Conservation (phyloP, 2,797 vertebrate species). For the Bradypodion ventrale region DNA sequence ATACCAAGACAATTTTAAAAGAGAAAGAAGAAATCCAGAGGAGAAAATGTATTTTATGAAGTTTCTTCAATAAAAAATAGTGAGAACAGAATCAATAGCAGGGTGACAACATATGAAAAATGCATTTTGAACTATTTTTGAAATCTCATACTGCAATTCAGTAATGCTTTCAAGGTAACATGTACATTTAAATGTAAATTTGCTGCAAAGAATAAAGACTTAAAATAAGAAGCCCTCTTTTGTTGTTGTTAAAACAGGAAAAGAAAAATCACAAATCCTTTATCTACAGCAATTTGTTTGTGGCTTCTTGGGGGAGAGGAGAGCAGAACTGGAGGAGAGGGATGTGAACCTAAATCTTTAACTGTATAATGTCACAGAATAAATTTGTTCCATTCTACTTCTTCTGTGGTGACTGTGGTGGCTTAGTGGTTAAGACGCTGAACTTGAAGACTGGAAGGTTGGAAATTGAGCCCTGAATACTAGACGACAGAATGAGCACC, state of each 20-base stretch:
- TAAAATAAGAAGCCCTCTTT: neutral
- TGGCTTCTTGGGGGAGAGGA: slow-evolving; percentile 7
- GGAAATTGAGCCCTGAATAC: no score
- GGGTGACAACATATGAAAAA: slow-evolving; percentile 77
- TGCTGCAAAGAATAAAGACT: slow-evolving; percentile 51
- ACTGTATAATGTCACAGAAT: slow-evolving; percentile 7
- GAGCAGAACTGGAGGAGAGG: slow-evolving; percentile 12
- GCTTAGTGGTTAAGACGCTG: no score
- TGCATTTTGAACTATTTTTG: slow-evolving; percentile 70
- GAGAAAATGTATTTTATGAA: slow-evolving; percentile 62
- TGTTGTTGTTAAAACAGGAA: neutral
- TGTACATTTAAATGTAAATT: slow-evolving; percentile 71
- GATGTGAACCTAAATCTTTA: neutral
- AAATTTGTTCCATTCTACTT: neutral
- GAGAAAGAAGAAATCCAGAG: slow-evolving; percentile 50
- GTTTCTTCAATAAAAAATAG: slow-evolving; percentile 74
- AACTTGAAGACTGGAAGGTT: no score
- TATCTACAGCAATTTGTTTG: slow-evolving; percentile 41
- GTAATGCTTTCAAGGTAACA: slow-evolving; percentile 64
- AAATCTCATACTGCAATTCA: slow-evolving; percentile 61
- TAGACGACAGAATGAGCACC: no score
- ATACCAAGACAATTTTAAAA: slow-evolving; percentile 25
- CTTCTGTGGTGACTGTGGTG: neutral
- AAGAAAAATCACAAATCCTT: slow-evolving; percentile 43
- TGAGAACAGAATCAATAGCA: slow-evolving; percentile 74